Conservation (phyloP, 2,113 vertebrate species). For the Protobothrops mucrosquamatus region DNA sequence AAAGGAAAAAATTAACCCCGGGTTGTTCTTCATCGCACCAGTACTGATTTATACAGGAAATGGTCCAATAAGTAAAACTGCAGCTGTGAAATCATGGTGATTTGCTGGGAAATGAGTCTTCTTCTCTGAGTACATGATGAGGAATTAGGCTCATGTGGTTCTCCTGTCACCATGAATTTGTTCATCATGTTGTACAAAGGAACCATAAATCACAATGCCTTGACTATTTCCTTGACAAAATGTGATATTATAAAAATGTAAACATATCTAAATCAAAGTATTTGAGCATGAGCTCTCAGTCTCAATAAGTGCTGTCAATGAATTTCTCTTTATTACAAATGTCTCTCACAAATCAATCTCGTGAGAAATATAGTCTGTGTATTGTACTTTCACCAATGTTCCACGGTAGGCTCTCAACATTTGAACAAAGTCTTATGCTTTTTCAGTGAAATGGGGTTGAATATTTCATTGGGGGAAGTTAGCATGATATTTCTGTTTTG, state of each 20-base stretch:
- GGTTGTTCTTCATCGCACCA: accelerated
- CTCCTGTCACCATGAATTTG: background rate
- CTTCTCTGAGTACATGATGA: background rate
- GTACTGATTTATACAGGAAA: background rate
- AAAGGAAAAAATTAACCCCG: background rate
- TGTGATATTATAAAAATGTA: background rate
- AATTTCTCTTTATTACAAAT: background rate
- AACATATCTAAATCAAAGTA: background rate
- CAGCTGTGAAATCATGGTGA: constrained; percentile 1
- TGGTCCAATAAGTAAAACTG: background rate
- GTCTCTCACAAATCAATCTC: background rate
- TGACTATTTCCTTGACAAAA: background rate
- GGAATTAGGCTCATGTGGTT: constrained; percentile 10
- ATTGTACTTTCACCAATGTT: background rate
- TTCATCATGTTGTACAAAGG: background rate
- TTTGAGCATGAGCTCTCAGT: background rate
- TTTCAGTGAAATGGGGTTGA: background rate
- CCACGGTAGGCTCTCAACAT: background rate
- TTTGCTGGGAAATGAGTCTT: constrained; percentile 40
- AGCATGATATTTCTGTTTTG: background rate
- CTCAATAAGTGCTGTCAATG: background rate
- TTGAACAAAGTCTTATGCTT: background rate
- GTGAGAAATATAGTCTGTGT: background rate
- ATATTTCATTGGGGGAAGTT: background rate
- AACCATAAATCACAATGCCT: background rate